phyloP scores from a whole-genome alignment of 2,888 invertebrate genomes.

The Nasonovia ribisnigri region DNA sequence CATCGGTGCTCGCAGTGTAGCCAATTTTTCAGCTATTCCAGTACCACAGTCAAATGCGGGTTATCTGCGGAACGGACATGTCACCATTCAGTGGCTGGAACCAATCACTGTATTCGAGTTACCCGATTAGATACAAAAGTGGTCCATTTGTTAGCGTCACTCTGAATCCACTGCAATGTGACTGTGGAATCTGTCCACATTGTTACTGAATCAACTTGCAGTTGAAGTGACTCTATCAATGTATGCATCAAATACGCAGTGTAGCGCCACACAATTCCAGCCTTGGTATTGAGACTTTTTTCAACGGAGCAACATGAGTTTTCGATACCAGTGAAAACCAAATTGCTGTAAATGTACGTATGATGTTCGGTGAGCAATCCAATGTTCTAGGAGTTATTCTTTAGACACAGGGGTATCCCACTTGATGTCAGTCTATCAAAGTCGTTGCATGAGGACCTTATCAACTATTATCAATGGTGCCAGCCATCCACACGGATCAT shows the following conservation, averaged over 20 bases:
- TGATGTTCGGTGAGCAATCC: background rate
- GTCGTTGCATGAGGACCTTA: background rate
- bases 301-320: background rate
- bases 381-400: background rate
- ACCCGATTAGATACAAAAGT: background rate
- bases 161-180: too few relatives aligned
- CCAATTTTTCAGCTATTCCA: too few relatives aligned
- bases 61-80: background rate
- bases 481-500: slow-evolving; percentile 13
- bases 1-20: too few relatives aligned
- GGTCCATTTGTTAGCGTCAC: background rate
- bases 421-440: background rate
- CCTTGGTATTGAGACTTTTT: background rate
- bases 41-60: too few relatives aligned
- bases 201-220: background rate
- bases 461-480: background rate
- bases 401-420: background rate
- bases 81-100: background rate
- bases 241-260: background rate
- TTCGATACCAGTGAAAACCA: background rate
- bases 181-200: background rate
- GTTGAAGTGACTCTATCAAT: background rate
- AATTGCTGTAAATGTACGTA: background rate
- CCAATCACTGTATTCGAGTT: background rate
- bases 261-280: background rate